Percentiles rank a stretch among this genome's conserved stretches.
Conservation (phyloP, 2,888 invertebrate genomes). For the Microdon myrmicae region DNA sequence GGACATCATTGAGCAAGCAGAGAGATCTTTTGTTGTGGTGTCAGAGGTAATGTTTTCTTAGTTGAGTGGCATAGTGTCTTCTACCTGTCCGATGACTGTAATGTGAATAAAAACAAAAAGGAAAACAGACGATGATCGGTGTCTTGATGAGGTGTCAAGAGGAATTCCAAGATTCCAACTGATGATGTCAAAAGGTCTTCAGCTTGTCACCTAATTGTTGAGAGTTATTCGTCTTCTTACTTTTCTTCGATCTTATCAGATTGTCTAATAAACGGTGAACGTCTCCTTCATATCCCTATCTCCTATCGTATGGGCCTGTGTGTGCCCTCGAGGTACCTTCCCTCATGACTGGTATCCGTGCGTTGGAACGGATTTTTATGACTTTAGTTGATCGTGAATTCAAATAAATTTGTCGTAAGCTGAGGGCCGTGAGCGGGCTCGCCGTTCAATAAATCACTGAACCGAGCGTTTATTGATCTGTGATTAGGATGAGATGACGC, state of each 20-base stretch:
- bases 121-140: too few species aligned
- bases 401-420: constrained; percentile 20
- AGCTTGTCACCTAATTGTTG: not conserved
- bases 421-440: not conserved
- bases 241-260: constrained; percentile 28
- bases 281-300: constrained; percentile 10
- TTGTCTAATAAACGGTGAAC: constrained; percentile 20
- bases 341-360: not conserved
- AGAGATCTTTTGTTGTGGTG: constrained; percentile 3
- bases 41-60: constrained; percentile 7
- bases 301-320: not conserved
- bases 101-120: not conserved
- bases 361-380: constrained; percentile 5
- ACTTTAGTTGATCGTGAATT: constrained; percentile 12
- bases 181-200: not conserved
- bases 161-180: constrained; percentile 17
- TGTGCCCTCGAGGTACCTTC: constrained; percentile 14
- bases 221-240: constrained; percentile 10
- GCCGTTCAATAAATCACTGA: constrained; percentile 31
- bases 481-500: constrained; percentile 28
- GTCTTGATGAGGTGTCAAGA: constrained; percentile 3
- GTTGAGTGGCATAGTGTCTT: not conserved
- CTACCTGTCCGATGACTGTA: constrained; percentile 3
- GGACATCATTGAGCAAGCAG: constrained; percentile 20
- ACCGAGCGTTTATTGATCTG: constrained; percentile 30